phyloP scores from a whole-genome alignment of 2,113 vertebrate species.

The Sinocyclocheilus anophthalmus region DNA sequence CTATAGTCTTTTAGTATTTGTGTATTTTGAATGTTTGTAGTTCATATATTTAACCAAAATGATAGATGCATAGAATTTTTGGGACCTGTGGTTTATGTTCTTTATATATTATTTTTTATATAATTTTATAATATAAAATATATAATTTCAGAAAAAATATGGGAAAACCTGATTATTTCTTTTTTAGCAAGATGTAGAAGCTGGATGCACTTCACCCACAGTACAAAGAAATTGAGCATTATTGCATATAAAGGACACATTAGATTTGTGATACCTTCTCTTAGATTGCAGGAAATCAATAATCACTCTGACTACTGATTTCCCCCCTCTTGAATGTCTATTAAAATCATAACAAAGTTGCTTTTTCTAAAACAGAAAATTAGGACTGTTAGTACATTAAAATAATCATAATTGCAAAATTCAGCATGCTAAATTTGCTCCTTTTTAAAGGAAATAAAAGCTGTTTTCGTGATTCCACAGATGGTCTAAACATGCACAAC shows the following conservation, averaged over 20 bases:
- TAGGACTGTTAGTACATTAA: neutral
- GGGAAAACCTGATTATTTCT: neutral
- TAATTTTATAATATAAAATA: no score
- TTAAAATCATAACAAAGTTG: neutral
- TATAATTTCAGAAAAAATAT: neutral
- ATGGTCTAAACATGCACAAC: neutral
- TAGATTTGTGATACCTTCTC: neutral
- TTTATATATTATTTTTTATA: neutral
- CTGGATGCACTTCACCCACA: neutral
- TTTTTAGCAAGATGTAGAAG: neutral
- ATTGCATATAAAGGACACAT: neutral
- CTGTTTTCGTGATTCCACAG: neutral
- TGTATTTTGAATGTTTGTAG: neutral
- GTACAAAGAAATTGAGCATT: neutral
- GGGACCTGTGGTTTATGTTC: neutral
- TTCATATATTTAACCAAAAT: neutral
- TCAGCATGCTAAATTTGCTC: neutral
- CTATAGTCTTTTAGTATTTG: neutral
- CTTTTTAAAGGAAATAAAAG: neutral
- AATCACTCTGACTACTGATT: neutral
- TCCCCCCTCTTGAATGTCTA: neutral
- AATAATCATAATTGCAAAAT: neutral
- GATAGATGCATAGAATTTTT: neutral
- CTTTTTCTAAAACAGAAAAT: neutral
- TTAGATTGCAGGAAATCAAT: neutral